These are phyloP conservation scores for Cacatua alba DNA, from an alignment of 2,113 vertebrate species.

Conservation along the genomic window DNA sequence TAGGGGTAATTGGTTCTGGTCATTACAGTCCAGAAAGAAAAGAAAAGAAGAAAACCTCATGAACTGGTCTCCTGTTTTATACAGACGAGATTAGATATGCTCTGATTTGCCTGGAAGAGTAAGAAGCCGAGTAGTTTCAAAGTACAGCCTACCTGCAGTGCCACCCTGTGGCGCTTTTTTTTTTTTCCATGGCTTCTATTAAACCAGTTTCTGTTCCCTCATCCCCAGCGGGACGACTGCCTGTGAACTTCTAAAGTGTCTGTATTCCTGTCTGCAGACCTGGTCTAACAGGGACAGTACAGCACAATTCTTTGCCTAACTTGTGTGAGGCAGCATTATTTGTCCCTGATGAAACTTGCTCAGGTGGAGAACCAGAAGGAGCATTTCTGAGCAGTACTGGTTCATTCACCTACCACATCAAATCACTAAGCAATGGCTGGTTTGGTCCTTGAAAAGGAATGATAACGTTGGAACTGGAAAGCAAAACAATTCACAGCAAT, in stretches of 20 bases:
- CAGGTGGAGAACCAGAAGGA: not conserved
- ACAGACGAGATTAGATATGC: not conserved
- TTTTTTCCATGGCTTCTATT: not conserved
- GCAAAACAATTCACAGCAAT: not conserved
- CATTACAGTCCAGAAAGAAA: not conserved
- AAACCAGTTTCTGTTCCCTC: not conserved
- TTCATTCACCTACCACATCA: not conserved
- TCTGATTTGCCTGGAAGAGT: not conserved
- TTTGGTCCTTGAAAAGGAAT: not conserved
- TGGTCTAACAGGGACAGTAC: not conserved
- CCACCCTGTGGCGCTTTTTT: slow-evolving; percentile 49
- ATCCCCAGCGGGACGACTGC: rapidly evolving
- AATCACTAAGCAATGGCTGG: not conserved
- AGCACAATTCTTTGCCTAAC: not conserved
- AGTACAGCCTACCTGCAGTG: slow-evolving; percentile 10
- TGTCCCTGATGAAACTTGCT: not conserved
- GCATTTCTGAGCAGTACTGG: not conserved
- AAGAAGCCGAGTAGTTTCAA: not conserved
- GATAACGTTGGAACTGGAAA: not conserved
- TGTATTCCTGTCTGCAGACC: not conserved
- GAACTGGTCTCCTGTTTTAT: not conserved
- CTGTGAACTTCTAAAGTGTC: not conserved
- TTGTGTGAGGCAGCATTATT: not conserved
- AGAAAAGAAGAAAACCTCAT: not conserved
- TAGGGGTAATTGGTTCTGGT: not conserved